Percentiles rank a stretch among this genome's conserved stretches.
These are phyloP conservation scores for Agrochola macilenta DNA, from an alignment of 2,888 invertebrate species.

Conservation along the genomic window DNA sequence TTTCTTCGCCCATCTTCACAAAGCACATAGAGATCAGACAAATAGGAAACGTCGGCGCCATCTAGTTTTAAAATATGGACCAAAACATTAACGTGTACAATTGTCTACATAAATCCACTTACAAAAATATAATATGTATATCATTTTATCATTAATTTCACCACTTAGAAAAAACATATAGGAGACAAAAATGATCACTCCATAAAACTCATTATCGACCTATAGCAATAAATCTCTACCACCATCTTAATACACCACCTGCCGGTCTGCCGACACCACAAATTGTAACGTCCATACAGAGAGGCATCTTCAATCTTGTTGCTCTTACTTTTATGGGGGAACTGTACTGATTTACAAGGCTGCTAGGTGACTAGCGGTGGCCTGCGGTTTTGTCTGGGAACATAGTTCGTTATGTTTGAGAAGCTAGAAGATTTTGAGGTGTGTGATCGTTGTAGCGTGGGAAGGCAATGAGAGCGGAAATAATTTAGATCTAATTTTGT, in stretches of 20 bases:
- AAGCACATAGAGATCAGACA: not conserved
- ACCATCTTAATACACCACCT: conserved; percentile 57
- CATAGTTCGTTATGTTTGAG: conserved; percentile 18
- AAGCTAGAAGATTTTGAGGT: not conserved
- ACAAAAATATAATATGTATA: too few relatives aligned
- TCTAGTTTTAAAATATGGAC: too few relatives aligned
- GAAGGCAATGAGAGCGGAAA: not conserved
- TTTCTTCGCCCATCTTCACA: not conserved
- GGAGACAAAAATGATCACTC: conserved; percentile 19
- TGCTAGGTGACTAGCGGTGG: conserved; percentile 31
- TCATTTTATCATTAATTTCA: too few relatives aligned
- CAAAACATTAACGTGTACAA: too few relatives aligned
- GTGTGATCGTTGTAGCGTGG: not conserved
- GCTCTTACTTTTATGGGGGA: conserved; percentile 53
- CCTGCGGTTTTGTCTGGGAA: conserved; percentile 49
- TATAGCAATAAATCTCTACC: conserved; percentile 35
- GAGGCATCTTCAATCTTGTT: conserved; percentile 45
- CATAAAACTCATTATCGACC: conserved; percentile 42
- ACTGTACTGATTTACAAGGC: conserved; percentile 56
- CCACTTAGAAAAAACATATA: not conserved
- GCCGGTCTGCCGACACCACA: conserved; percentile 44
- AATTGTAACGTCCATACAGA: conserved; percentile 56
- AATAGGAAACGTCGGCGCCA: too few relatives aligned
- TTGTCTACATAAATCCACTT: too few relatives aligned
- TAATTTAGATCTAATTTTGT: not conserved